Conservation (phyloP, 2,113 vertebrate genomes). For the Mormyrus iriodes region DNA sequence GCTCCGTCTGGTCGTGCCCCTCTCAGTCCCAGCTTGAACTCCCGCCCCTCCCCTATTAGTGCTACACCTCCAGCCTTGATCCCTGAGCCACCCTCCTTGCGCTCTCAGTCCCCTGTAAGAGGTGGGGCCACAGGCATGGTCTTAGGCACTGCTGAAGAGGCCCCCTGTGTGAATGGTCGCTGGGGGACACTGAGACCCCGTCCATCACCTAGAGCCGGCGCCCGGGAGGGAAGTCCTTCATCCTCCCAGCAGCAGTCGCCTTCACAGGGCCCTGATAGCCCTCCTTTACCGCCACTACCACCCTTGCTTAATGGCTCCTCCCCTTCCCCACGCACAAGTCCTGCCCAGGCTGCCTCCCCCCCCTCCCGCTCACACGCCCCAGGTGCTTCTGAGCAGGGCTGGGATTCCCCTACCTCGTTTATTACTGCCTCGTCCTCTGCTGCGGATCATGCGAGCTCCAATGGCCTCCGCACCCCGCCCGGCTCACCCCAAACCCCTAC, state of each 20-base stretch:
- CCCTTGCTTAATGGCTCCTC: conserved; percentile 78
- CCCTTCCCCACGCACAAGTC: conserved; percentile 76
- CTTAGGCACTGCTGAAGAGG: conserved; percentile 72
- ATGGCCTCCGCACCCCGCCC: conserved; percentile 76
- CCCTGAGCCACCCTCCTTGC: conserved; percentile 77
- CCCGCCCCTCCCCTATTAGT: conserved; percentile 93
- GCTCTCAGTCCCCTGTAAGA: conserved; percentile 84
- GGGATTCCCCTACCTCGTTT: conserved; percentile 69
- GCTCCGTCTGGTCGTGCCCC: conserved; percentile 90
- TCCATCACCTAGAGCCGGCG: conserved; percentile 64
- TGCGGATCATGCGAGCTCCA: conserved; percentile 75
- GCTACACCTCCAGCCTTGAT: conserved; percentile 80
- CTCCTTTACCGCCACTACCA: conserved; percentile 59
- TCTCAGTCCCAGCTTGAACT: conserved; percentile 92
- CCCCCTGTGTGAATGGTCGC: conserved; percentile 89
- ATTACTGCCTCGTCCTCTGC: conserved; percentile 46
- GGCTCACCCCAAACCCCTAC: conserved; percentile 61
- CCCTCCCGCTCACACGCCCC: conserved; percentile 52
- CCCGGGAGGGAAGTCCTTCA: conserved; percentile 83
- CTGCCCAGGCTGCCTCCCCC: conserved; percentile 73
- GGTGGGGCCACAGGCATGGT: conserved; percentile 54
- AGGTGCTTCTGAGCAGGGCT: conserved; percentile 66
- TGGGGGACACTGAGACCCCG: conserved; percentile 90
- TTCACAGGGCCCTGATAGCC: conserved; percentile 69
- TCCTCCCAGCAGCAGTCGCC: conserved; percentile 73